Percentiles rank a stretch among this genome's conserved stretches.
Conservation (phyloP, 2,113 vertebrate species). For the cattle (Bos taurus) region ARS-UCD2.0 NC_037332.1:81511001-81511500, state of each 20-base stretch:
- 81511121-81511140: background rate
- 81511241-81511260: background rate
- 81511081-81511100: background rate
- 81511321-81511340: background rate
- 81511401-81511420: background rate
- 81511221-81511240: background rate
- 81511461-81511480: background rate
- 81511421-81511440: background rate
- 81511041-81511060: background rate
- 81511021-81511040: background rate
- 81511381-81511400: fast-evolving
- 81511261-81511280: background rate
- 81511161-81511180: background rate
- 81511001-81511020: background rate
- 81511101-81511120: background rate
- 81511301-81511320: background rate
- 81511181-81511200: background rate
- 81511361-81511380: background rate
- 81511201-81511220: background rate
- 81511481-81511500: background rate
- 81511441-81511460: background rate
- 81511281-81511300: background rate
- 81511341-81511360: background rate
- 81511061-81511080: background rate
- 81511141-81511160: background rate